Conservation (phyloP, 2,797 vertebrate genomes). For the Premnoplex brunnescens region DNA sequence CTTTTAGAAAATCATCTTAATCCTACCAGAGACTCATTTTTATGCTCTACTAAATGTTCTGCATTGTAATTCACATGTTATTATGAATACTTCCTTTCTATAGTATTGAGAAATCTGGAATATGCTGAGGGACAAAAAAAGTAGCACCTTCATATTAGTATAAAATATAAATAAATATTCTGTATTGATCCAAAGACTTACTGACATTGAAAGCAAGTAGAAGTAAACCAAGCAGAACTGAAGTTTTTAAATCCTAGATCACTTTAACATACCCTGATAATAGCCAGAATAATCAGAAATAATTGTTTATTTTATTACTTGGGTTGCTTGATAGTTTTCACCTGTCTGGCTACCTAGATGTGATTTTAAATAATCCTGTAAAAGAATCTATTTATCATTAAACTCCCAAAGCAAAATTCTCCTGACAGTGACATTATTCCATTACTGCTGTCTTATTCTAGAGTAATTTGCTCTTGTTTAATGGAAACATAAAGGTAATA, state of each 20-base stretch:
- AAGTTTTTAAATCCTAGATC: background rate
- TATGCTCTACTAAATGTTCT: background rate
- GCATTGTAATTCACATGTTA: background rate
- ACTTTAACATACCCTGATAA: background rate
- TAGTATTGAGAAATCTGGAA: background rate
- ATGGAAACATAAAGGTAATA: background rate
- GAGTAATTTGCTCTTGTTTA: background rate
- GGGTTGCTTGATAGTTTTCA: background rate
- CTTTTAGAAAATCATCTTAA: background rate
- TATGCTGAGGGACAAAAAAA: background rate
- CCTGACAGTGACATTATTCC: background rate
- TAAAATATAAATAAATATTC: background rate
- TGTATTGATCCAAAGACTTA: background rate
- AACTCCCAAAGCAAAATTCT: background rate
- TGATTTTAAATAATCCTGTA: background rate
- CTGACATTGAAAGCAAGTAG: background rate
- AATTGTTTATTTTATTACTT: background rate
- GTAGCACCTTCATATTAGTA: background rate
- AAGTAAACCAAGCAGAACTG: background rate
- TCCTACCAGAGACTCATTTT: background rate
- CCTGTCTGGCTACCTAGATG: background rate
- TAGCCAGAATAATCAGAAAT: background rate
- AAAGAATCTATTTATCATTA: background rate
- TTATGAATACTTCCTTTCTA: background rate
- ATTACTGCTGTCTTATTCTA: background rate